phyloP scores from a whole-genome alignment of 2,888 invertebrate species.

The Ectemnius lituratus region DNA sequence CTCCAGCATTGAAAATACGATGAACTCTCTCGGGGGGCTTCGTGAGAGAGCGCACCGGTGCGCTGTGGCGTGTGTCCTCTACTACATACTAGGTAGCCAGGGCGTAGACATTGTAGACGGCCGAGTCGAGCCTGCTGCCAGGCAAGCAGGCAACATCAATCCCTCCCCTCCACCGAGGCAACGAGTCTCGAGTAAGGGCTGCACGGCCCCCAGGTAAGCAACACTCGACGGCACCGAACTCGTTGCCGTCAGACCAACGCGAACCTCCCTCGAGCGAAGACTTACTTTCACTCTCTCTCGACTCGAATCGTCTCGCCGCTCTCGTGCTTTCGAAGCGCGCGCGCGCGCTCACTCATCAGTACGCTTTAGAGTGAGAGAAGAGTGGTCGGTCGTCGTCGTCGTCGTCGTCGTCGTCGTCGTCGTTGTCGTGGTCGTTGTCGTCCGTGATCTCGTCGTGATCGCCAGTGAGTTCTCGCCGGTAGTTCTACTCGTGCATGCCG shows the following conservation, averaged over 20 bases:
- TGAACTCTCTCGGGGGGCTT: conserved; percentile 82
- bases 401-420: neutral
- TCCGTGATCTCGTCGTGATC: conserved; percentile 26
- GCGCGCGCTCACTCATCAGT: neutral
- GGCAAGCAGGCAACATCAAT: conserved; percentile 55
- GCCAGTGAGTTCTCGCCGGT: no score
- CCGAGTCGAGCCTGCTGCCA: conserved; percentile 53
- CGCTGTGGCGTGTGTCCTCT: conserved; percentile 75
- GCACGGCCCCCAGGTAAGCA: conserved; percentile 73
- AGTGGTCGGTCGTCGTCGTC: no score
- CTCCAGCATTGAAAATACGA: conserved; percentile 90
- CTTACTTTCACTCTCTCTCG: conserved; percentile 77
- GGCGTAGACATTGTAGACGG: conserved; percentile 77
- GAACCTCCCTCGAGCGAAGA: conserved; percentile 78
- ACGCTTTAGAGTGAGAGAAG: no score
- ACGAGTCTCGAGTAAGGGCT: conserved; percentile 70
- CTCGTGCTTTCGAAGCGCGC: neutral
- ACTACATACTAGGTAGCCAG: conserved; percentile 79
- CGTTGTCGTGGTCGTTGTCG: neutral
- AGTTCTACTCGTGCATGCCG: conserved; percentile 27
- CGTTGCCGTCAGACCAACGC: conserved; percentile 75
- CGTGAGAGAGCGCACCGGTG: conserved; percentile 73
- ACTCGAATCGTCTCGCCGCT: conserved; percentile 41
- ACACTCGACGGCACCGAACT: conserved; percentile 73
- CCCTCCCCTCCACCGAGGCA: conserved; percentile 58